phyloP scores from a whole-genome alignment of 1,140 invertebrate genomes.

The Megathymus violae region DNA sequence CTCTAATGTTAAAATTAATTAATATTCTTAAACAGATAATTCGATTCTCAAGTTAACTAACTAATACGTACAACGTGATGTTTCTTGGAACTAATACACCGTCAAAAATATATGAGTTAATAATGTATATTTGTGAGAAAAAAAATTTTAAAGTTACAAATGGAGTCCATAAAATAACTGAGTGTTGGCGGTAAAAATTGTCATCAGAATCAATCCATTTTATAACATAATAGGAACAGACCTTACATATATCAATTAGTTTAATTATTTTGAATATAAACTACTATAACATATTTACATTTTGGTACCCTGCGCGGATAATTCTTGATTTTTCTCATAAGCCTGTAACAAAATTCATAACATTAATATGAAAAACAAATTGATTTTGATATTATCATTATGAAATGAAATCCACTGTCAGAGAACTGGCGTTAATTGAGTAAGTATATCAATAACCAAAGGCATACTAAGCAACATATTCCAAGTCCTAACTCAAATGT shows the following conservation, averaged over 20 bases:
- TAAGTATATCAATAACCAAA: no score
- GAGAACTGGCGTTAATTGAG: no score
- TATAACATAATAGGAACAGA: slow-evolving; percentile 20
- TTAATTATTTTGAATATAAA: not conserved
- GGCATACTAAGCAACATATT: no score
- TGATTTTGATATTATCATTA: not conserved
- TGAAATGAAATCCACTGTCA: not conserved
- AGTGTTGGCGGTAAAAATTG: no score
- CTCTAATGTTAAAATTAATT: slow-evolving; percentile 42
- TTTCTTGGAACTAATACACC: slow-evolving; percentile 24
- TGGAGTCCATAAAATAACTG: not conserved
- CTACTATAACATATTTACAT: not conserved
- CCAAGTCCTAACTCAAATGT: no score
- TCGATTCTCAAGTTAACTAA: slow-evolving; percentile 47
- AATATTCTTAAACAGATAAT: slow-evolving; percentile 57
- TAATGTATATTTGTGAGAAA: not conserved
- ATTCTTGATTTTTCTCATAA: slow-evolving; percentile 39
- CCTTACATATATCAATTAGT: slow-evolving; percentile 2
- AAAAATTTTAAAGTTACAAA: not conserved
- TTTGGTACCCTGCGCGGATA: not conserved
- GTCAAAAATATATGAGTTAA: slow-evolving; percentile 3
- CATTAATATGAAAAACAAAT: not conserved
- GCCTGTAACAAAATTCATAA: slow-evolving; percentile 42
- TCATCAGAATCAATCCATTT: slow-evolving; percentile 10
- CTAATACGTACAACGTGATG: slow-evolving; percentile 31